Evolutionary conservation across 2,113 vertebrate genomes (phyloP), one percentile per base, ranked within the genome.

Genomic region (Paedocypris sp.): DNA sequence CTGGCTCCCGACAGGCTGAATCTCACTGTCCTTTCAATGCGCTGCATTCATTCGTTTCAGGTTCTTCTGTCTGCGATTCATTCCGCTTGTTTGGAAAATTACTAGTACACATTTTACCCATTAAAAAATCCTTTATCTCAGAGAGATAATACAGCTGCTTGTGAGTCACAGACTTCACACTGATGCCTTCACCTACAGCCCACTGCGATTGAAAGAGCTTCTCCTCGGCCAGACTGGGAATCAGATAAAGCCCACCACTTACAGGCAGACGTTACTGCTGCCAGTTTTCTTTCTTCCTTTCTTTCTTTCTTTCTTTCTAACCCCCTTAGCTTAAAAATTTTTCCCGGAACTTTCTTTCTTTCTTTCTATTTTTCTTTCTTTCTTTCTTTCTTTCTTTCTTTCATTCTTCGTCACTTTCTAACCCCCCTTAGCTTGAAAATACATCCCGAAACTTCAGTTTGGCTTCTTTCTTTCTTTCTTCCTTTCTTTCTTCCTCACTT

Each of bases 181-280:
- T 36, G 31, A 13, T 53, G 20, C 33, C 51, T 13, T 52, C 32
- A 10, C 4, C 4, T 33, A 53, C 20, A 25, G 6, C 4, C 16
- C 53, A 15, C 23, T 26, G 23, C 51, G 28, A n/a, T 42, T 43
- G 45, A 68, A 68, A 68, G 26, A 18, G 12, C 4, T 0, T 47
- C 25, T 38, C 62, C 41, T 32, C 31, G 49, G 22, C 36, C 52
- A 13, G 29, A n/a, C 52, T n/a, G 8, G 47, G 39, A 64, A 60
- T 69, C 46, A 41, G 25, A 69, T 64, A 64, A 51, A 35, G 18
- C n/a, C n/a, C n/a, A n/a, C n/a, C n/a, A 68, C 26, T 23, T 31
- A 1, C 39, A 12, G 20, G 36, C 29, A 57, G 38, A 18, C 38
- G 13, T 38, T 11, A 1, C 22, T 32, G 43, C 36, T 5, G 15